Base-by-base conservation (phyloP, 2,113 vertebrate genomes). In the Clupea harengus region DNA sequence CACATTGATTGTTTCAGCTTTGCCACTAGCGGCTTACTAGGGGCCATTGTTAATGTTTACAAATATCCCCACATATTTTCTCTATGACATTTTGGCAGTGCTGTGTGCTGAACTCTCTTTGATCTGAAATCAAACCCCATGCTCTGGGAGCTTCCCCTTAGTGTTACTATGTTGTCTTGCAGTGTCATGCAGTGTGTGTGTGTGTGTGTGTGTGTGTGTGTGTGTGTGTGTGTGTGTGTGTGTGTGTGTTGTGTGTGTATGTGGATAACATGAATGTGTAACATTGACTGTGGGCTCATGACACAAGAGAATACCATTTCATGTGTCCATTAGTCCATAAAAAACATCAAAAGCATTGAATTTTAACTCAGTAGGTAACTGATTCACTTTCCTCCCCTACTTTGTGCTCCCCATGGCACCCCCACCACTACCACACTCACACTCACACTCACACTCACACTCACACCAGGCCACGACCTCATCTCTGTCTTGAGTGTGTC, bases 1-100 rank as follows among this genome's bases (percentile, higher is more conserved):
- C 47, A 46, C 52, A 78, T 86, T 89, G 86, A 86, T 78, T 78
- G 72, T 78, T 78, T 78, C 39, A 15, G 72, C 72, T 78, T 32
- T 78, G 28, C 28, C 10, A 32, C 72, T 78, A 78, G 18, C 72
- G 39, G 72, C 72, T 32, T 15, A 32, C 67, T 75, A 78, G 10
- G 25, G 2, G 72, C 72, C 13, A 15, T 78, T 32, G 72, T 78
- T 78, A 32, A 78, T 78, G 72, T 78, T 78, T 32, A 10, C 39
- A 78, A 28, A 78, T 78, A 78, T 78, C 7, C 28, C 2, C 72
- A 78, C 17, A 78, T 78, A 4, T 39, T 15, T 13, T 32, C 28
- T 32, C 28, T 32, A 15, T 17, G 28, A 78, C 0, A 78, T 44
- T 78, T 78, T 78, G 25, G 28, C 72, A 15, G 72, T 78, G 28